Percentiles rank a stretch among this genome's conserved stretches.
These are phyloP conservation scores for Triops cancriformis DNA, from an alignment of 1,140 invertebrate genomes.

Conservation along the genomic window DNA sequence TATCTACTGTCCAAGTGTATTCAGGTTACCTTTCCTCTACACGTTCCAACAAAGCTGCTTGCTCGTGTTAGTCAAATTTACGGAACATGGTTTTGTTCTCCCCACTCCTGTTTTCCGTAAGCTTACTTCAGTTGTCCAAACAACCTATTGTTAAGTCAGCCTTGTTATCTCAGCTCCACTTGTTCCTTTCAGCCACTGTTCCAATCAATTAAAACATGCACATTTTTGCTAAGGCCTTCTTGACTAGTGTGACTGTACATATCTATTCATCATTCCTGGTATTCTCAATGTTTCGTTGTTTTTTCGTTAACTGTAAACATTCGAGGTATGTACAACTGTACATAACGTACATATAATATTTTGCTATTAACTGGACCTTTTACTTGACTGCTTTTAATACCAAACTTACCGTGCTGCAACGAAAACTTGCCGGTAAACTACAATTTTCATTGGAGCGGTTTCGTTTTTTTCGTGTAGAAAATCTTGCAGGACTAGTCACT, in stretches of 20 bases:
- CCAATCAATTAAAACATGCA: not conserved
- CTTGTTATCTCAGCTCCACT: not conserved
- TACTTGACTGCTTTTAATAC: too few species aligned
- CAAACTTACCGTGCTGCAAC: too few species aligned
- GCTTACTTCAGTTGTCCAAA: not conserved
- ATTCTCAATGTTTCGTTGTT: not conserved
- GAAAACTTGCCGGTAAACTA: too few species aligned
- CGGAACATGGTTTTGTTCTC: not conserved
- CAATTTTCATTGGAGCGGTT: too few species aligned
- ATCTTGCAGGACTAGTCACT: too few species aligned
- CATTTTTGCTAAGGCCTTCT: constrained; percentile 6
- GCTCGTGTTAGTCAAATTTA: not conserved
- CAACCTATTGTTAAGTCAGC: not conserved
- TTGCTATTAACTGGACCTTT: not conserved
- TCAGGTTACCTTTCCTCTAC: not conserved
- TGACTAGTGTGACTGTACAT: constrained; percentile 13
- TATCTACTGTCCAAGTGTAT: not conserved
- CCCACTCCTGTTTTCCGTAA: not conserved
- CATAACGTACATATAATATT: constrained; percentile 14
- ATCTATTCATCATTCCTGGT: not conserved
- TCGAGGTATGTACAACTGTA: constrained; percentile 4
- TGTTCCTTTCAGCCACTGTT: not conserved
- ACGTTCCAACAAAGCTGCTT: not conserved
- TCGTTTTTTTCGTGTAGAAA: too few species aligned
- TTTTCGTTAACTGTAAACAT: not conserved